These are phyloP conservation scores for Lomographa bimaculata DNA, from an alignment of 2,888 invertebrate species.

Conservation along the genomic window DNA sequence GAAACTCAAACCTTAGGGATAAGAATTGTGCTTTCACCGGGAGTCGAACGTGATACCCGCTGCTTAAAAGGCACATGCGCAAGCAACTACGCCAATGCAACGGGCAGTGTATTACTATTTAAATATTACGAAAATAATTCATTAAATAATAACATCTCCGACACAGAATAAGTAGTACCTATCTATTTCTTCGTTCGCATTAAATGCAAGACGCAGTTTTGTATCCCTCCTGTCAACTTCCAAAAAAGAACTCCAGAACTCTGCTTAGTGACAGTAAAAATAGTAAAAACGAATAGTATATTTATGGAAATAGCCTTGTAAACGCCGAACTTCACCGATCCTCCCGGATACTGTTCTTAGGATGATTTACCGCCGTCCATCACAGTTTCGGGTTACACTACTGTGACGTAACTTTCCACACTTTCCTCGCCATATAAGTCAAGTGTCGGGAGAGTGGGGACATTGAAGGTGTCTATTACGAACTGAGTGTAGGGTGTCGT, in stretches of 20 bases:
- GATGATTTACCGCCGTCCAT: conserved; percentile 43
- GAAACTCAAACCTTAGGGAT: too few species aligned
- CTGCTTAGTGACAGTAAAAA: conserved; percentile 16
- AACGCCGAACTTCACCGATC: conserved; percentile 15
- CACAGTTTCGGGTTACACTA: conserved; percentile 46
- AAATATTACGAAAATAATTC: too few species aligned
- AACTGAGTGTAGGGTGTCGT: conserved; percentile 60
- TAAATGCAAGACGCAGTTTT: too few species aligned
- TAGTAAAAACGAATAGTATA: conserved; percentile 18
- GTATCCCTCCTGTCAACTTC: conserved; percentile 2
- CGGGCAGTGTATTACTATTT: too few species aligned
- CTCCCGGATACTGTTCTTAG: conserved; percentile 25
- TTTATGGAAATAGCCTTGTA: conserved; percentile 19
- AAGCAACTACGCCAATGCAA: too few species aligned
- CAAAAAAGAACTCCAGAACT: neutral
- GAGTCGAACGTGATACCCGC: too few species aligned
- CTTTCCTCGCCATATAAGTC: conserved; percentile 69
- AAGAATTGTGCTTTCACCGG: too few species aligned
- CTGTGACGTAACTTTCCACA: conserved; percentile 59
- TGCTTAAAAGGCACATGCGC: too few species aligned
- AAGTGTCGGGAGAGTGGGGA: conserved; percentile 43
- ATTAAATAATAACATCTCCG: too few species aligned
- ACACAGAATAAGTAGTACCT: too few species aligned
- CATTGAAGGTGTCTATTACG: conserved; percentile 62
- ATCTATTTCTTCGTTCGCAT: too few species aligned